These are phyloP conservation scores for Euzophera pinguis DNA, from an alignment of 2,888 invertebrate species.

Conservation along the genomic window DNA sequence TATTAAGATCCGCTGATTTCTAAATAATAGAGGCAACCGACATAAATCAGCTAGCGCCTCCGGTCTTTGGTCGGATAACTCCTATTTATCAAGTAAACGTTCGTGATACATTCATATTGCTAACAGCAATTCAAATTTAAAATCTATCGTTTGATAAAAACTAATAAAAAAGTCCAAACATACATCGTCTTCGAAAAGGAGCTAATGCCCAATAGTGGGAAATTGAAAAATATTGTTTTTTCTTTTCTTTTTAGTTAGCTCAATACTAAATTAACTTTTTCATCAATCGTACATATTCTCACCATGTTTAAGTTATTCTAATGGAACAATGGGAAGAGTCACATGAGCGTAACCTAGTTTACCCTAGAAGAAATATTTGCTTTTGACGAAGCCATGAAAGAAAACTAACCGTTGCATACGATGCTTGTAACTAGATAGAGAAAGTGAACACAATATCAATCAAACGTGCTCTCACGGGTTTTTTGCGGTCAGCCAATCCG, in stretches of 20 bases:
- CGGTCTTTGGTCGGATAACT: constrained; percentile 36
- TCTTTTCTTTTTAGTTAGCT: too few species aligned
- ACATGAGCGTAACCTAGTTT: too few species aligned
- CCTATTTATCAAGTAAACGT: constrained; percentile 34
- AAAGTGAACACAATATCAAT: constrained; percentile 43
- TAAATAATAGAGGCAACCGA: constrained; percentile 46
- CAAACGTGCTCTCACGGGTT: constrained; percentile 35
- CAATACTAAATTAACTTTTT: too few species aligned
- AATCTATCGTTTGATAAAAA: background rate
- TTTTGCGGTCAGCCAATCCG: constrained; percentile 45
- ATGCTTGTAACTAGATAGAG: constrained; percentile 29
- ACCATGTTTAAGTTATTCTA: too few species aligned
- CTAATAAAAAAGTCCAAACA: background rate
- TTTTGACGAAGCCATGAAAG: too few species aligned
- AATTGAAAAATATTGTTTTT: too few species aligned
- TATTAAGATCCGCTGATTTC: constrained; percentile 52
- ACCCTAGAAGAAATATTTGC: too few species aligned
- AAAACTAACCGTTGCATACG: too few species aligned
- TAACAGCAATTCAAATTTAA: constrained; percentile 5
- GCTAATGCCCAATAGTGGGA: too few species aligned
- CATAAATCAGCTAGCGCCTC: constrained; percentile 50
- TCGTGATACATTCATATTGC: constrained; percentile 26
- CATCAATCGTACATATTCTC: too few species aligned
- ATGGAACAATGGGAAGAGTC: too few species aligned
- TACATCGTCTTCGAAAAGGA: too few species aligned